phyloP scores from a whole-genome alignment of 2,888 invertebrate genomes.

The Tetramorium bicarinatum region DNA sequence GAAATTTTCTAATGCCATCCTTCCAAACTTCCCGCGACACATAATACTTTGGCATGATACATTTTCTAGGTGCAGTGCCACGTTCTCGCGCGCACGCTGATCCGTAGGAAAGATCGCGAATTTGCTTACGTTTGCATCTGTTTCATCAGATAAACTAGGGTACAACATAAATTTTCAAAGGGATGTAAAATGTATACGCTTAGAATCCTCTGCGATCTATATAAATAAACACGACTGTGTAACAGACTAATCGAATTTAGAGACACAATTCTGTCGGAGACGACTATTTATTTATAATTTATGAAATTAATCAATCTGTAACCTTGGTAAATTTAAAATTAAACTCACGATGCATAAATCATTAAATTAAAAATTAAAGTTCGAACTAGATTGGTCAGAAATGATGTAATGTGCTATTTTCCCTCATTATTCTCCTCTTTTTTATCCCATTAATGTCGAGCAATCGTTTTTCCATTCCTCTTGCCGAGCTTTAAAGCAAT shows the following conservation, averaged over 20 bases:
- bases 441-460: neutral
- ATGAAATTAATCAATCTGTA: neutral
- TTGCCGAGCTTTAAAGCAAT: neutral
- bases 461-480: neutral
- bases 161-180: slow-evolving; percentile 14
- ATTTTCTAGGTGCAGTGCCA: slow-evolving; percentile 35
- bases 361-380: neutral
- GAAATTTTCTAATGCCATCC: slow-evolving; percentile 49
- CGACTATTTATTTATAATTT: neutral
- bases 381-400: neutral
- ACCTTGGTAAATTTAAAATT: neutral
- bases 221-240: neutral
- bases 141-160: slow-evolving; percentile 30
- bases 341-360: neutral
- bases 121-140: slow-evolving; percentile 50
- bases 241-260: neutral
- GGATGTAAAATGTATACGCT: slow-evolving; percentile 28
- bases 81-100: slow-evolving; percentile 47
- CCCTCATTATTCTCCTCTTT: neutral
- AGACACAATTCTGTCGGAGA: neutral
- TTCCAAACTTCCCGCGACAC: slow-evolving; percentile 25
- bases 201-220: neutral
- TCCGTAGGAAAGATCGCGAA: slow-evolving; percentile 33
- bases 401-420: neutral
- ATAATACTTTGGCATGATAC: slow-evolving; percentile 45